Base-by-base conservation (phyloP, 1,140 invertebrate genomes). In the Oncopodura yosiiana region DNA sequence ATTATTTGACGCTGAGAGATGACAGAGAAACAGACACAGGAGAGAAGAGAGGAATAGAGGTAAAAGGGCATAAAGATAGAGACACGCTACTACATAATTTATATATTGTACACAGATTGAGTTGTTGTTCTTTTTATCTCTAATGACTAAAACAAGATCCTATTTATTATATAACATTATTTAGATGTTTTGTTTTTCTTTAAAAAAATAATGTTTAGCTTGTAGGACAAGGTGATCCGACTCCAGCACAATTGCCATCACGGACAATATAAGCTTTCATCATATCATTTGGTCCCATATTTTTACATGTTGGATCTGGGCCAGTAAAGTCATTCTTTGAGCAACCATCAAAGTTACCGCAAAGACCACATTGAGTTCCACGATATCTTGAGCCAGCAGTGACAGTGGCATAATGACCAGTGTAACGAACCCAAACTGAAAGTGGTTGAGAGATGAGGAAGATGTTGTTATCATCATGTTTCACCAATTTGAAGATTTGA, bases 401-500 rank as follows among this genome's bases (percentile, higher is more conserved):
- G 41, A 64, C 62, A 6, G 58, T 58, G 16, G 58, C 43, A 52
- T 54, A 64, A 39, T 58, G 38, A 23, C 58, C 62, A 32, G 58
- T 60, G 58, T 64, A 64, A 18, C 62, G 44, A 44, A 64, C 42
- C 42, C 43, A 55, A 16, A 64, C 26, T 8, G 55, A 42, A 36
- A 64, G 50, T 4, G 42, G 23, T 30, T 60, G 29, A 27, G 62
- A 64, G 6, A 49, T 9, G 8, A 64, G 19, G 51, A 52, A 50
- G 9, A 64, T 53, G 43, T 61, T 62, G 55, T 57, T 58, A 3
- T 49, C 59, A 32, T 58, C 54, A 30, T 54, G 30, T 50, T 61
- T 61, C 42, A 58, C 48, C 39, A 64, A 62, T 56, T 61, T 61
- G 62, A 61, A 64, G 49, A 64, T 38, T 41, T 64, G 61, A 16